These are phyloP conservation scores for Fregata magnificens DNA, from an alignment of 2,113 vertebrate genomes.

Conservation along the genomic window DNA sequence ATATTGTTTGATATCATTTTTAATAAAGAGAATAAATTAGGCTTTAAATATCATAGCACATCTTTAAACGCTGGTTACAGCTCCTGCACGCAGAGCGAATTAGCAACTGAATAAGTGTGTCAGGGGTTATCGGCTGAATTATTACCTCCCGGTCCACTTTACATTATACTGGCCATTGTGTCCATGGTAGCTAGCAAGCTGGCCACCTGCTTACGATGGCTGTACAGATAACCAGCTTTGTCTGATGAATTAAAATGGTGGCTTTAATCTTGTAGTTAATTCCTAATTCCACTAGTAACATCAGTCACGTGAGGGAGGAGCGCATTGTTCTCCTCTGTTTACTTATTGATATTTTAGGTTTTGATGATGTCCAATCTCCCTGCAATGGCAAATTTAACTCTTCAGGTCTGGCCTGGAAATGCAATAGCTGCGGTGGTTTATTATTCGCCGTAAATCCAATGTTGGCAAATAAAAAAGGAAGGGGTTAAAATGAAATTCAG, in stretches of 20 bases:
- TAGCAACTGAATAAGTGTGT: constrained; percentile 40
- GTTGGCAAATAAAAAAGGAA: neutral
- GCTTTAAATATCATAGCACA: constrained; percentile 36
- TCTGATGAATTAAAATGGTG: constrained; percentile 37
- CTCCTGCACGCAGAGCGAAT: neutral
- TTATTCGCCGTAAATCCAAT: neutral
- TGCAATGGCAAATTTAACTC: neutral
- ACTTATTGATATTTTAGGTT: neutral
- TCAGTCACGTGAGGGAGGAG: neutral
- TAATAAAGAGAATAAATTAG: constrained; percentile 69
- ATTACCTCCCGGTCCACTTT: constrained; percentile 58
- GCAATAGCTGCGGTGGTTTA: rapidly evolving
- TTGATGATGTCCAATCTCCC: neutral
- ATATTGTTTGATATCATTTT: constrained; percentile 55
- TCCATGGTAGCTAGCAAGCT: constrained; percentile 12
- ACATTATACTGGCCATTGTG: neutral
- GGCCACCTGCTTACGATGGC: constrained; percentile 39
- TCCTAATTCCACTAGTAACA: constrained; percentile 57
- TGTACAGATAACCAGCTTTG: constrained; percentile 45
- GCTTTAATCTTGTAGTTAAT: constrained; percentile 43
- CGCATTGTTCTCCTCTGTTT: neutral
- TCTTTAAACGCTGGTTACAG: constrained; percentile 32
- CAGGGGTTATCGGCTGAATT: constrained; percentile 68
- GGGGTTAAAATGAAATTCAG: neutral
- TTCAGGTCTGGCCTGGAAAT: neutral